Percentiles rank a stretch among this genome's conserved stretches.
Conservation (phyloP, 2,113 vertebrate genomes). For the Mohoua ochrocephala region DNA sequence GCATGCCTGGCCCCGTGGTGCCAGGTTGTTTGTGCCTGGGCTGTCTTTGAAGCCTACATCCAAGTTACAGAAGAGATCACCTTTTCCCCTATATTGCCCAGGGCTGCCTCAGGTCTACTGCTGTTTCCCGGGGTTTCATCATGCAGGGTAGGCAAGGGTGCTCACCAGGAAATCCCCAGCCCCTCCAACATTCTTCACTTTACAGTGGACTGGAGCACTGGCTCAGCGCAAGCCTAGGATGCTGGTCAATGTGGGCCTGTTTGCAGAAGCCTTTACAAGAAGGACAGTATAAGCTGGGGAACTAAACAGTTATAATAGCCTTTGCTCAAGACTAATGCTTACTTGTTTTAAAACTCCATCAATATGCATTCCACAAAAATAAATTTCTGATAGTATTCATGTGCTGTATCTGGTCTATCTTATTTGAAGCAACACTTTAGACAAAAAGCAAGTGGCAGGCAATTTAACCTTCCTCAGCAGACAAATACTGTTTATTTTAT, state of each 20-base stretch:
- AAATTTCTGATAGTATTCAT: not conserved
- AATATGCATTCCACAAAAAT: not conserved
- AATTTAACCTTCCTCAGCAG: constrained; percentile 9
- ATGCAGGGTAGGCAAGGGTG: not conserved
- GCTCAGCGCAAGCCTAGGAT: not conserved
- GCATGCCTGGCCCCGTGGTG: accelerated
- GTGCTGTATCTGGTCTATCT: not conserved
- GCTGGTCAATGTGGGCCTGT: not conserved
- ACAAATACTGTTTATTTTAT: constrained; percentile 41
- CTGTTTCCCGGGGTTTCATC: not conserved
- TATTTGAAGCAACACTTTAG: not conserved
- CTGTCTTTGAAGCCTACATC: not conserved
- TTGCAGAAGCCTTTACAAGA: not conserved
- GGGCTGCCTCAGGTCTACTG: not conserved
- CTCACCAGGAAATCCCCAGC: not conserved
- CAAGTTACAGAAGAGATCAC: not conserved
- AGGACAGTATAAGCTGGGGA: not conserved
- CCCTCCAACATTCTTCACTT: not conserved
- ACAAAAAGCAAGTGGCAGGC: not conserved
- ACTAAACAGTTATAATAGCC: not conserved
- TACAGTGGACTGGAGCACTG: not conserved
- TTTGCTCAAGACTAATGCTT: not conserved
- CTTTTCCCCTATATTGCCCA: not conserved
- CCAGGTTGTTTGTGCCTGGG: not conserved
- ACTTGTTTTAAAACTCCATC: not conserved